phyloP scores from a whole-genome alignment of 2,113 vertebrate genomes.

The Bubo blakistoni region DNA sequence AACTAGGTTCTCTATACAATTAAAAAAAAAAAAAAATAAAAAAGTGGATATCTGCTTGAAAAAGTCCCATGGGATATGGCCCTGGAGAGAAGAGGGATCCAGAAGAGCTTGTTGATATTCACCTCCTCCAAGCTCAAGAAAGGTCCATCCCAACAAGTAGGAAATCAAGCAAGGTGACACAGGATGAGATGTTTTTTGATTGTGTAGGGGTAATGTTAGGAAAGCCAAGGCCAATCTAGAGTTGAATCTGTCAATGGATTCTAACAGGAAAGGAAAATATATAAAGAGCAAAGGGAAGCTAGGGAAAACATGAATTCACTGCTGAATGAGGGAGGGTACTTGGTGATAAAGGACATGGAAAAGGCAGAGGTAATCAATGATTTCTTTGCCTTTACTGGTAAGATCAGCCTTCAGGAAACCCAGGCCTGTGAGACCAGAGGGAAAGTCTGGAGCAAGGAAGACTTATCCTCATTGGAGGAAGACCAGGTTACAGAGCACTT shows the following conservation, averaged over 20 bases:
- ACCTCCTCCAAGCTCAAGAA: not conserved
- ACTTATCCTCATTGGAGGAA: not conserved
- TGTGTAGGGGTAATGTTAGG: not conserved
- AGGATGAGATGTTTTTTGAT: not conserved
- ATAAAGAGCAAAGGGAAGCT: not conserved
- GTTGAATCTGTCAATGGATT: not conserved
- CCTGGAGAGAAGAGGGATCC: not conserved
- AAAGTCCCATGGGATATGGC: not conserved
- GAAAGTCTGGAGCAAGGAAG: not conserved
- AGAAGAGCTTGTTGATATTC: not conserved
- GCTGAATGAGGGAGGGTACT: not conserved
- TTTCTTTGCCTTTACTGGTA: not conserved
- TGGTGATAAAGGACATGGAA: not conserved
- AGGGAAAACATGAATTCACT: not conserved
- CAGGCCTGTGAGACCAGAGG: not conserved
- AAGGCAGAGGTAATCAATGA: not conserved
- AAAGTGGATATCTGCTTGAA: not conserved
- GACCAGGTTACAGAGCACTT: not conserved
- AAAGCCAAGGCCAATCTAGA: not conserved
- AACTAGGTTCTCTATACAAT: not conserved
- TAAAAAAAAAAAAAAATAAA: not conserved
- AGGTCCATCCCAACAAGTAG: not conserved
- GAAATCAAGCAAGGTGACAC: not conserved
- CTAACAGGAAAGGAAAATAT: not conserved
- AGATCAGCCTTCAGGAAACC: not conserved